These are phyloP conservation scores for Acronicta aceris DNA, from an alignment of 2,888 invertebrate species.

Conservation along the genomic window DNA sequence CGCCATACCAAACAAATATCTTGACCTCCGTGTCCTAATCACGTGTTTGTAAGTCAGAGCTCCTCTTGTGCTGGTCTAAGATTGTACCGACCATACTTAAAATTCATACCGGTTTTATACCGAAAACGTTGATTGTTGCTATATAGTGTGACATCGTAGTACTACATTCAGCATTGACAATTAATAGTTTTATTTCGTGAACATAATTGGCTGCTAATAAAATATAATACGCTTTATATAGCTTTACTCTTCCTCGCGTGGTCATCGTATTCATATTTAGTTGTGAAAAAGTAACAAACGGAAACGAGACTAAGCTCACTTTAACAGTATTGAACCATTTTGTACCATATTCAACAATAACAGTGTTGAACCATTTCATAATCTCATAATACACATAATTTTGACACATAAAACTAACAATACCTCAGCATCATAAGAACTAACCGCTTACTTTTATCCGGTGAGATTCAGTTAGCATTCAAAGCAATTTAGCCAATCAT, in stretches of 20 bases:
- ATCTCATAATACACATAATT: background rate
- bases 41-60: slow-evolving; percentile 18
- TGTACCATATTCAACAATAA: no score
- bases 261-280: no score
- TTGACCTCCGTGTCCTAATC: slow-evolving; percentile 14
- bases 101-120: slow-evolving; percentile 40
- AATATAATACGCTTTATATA: no score
- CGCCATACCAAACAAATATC: slow-evolving; percentile 13
- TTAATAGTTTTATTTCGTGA: no score
- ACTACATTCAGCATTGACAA: background rate
- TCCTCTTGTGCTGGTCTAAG: slow-evolving; percentile 27
- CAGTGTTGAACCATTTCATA: background rate
- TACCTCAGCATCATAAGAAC: slow-evolving; percentile 14
- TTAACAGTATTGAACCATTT: no score
- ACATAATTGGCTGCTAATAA: no score
- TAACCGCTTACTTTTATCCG: slow-evolving; percentile 34
- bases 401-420: slow-evolving; percentile 13
- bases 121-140: slow-evolving; percentile 3
- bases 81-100: slow-evolving; percentile 16
- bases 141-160: background rate
- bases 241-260: no score
- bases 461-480: slow-evolving; percentile 39
- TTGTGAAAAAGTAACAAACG: no score
- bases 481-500: slow-evolving; percentile 43
- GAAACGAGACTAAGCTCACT: no score